Evolutionary conservation across 2,113 vertebrate species (phyloP).

Genomic region (Solea senegalensis): DNA sequence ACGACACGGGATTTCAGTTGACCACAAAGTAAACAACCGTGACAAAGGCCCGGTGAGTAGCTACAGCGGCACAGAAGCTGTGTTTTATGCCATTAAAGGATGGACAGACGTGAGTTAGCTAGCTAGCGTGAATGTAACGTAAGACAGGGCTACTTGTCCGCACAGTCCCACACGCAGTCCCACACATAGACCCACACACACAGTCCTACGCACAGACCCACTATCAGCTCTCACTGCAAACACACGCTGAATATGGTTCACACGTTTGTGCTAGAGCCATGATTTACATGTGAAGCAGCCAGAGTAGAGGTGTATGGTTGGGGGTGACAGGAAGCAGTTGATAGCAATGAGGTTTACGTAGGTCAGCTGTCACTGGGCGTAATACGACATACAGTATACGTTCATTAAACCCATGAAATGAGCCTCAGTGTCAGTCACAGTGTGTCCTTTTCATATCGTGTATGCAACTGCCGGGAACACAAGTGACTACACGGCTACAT

Average conservation of each 20-base stretch:
- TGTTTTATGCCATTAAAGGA: constrained; percentile 32
- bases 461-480: neutral
- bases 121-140: constrained; percentile 50
- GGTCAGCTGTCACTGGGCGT: neutral
- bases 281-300: neutral
- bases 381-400: neutral
- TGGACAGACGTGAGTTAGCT: constrained; percentile 51
- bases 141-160: constrained; percentile 46
- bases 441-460: neutral
- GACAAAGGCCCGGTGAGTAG: constrained; percentile 59
- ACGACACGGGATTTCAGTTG: constrained; percentile 35
- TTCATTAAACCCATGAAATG: neutral
- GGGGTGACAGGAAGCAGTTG: neutral
- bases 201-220: neutral
- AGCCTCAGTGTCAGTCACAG: too few species aligned
- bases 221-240: neutral
- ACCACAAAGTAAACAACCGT: constrained; percentile 30
- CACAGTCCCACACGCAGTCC: constrained; percentile 1
- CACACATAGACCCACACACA: too few species aligned
- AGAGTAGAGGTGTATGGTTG: neutral
- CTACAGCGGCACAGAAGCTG: neutral
- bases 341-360: neutral
- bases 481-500: neutral
- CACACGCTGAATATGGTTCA: neutral
- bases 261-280: neutral